phyloP scores from a whole-genome alignment of 2,888 invertebrate genomes.

The Phortica okadai region DNA sequence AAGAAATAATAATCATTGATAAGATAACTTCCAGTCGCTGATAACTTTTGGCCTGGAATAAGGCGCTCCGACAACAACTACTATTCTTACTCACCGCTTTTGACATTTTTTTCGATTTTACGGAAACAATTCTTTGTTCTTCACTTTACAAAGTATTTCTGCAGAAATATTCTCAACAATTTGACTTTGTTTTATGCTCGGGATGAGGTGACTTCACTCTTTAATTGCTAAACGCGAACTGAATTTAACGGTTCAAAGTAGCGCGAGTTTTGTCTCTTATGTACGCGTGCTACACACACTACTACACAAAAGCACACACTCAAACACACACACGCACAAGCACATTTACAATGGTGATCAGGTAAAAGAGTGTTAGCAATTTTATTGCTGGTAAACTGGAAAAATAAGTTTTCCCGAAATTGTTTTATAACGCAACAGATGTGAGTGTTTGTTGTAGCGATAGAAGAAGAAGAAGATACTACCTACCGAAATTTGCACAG shows the following conservation, averaged over 20 bases:
- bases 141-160: too few species aligned
- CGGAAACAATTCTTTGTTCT: too few species aligned
- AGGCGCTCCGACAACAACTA: too few species aligned
- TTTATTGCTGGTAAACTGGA: conserved; percentile 18
- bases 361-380: neutral
- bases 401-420: conserved; percentile 11
- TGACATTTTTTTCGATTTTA: neutral
- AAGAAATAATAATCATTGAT: too few species aligned
- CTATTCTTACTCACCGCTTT: too few species aligned
- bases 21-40: too few species aligned
- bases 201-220: too few species aligned
- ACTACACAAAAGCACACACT: neutral
- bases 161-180: too few species aligned
- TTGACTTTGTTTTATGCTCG: too few species aligned
- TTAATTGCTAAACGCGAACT: neutral
- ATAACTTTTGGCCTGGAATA: too few species aligned
- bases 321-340: neutral
- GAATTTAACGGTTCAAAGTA: neutral
- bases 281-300: neutral
- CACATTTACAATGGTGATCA: neutral
- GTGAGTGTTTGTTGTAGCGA: conserved; percentile 28
- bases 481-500: too few species aligned
- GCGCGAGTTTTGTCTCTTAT: neutral
- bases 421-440: neutral
- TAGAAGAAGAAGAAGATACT: too few species aligned